Evolutionary conservation across 1,140 invertebrate genomes (phyloP).

Genomic region (Cydia splendana): DNA sequence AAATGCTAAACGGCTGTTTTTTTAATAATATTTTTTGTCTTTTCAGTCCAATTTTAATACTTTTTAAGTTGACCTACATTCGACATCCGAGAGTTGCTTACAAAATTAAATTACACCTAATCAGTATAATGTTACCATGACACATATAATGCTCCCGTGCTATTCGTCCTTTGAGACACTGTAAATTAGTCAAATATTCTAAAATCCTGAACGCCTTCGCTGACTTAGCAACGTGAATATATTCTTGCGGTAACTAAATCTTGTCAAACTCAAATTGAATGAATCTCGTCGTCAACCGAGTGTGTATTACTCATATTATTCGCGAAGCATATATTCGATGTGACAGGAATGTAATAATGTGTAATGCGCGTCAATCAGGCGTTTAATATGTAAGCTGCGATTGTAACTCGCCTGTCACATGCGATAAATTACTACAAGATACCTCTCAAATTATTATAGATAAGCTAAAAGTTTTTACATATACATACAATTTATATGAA

Average conservation of each 20-base stretch:
- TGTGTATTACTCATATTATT: slow-evolving; percentile 62
- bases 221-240: neutral
- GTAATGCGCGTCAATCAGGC: slow-evolving; percentile 60
- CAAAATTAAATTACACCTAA: neutral
- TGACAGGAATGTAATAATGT: slow-evolving; percentile 72
- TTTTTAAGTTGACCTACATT: slow-evolving; percentile 12
- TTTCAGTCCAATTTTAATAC: slow-evolving; percentile 40
- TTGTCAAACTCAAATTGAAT: slow-evolving; percentile 61
- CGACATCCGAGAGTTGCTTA: neutral
- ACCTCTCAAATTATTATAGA: neutral
- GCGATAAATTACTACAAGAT: slow-evolving; percentile 31
- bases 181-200: neutral
- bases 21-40: slow-evolving; percentile 53
- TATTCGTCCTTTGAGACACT: neutral
- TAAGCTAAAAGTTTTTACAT: neutral
- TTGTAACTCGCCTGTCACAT: slow-evolving; percentile 45
- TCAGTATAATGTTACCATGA: neutral
- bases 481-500: no score
- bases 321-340: slow-evolving; percentile 59
- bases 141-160: neutral
- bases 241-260: slow-evolving; percentile 42
- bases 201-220: neutral
- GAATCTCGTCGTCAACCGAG: slow-evolving; percentile 54
- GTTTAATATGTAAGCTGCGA: slow-evolving; percentile 56
- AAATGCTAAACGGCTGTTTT: slow-evolving; percentile 58